Evolutionary conservation across 2,797 vertebrate species (phyloP), one percentile per base, ranked within the genome.

Genomic region (Crossoptilon crossoptilon): DNA sequence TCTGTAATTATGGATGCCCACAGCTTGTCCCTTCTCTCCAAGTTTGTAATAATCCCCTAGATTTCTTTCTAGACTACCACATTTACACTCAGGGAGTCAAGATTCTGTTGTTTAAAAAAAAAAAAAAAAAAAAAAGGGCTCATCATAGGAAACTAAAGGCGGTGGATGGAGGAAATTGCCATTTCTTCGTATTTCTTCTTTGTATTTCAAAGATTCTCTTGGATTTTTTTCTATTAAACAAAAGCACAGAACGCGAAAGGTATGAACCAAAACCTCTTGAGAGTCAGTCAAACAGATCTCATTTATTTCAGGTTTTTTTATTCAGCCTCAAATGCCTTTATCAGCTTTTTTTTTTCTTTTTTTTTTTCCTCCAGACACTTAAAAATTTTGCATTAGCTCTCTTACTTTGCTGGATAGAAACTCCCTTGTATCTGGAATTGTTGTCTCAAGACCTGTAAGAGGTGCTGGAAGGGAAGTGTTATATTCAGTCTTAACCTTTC

Each of bases 371-470:
- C 2, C 14, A 14, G 37, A 44, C 43, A 31, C 59, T 49, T 76
- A 63, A 48, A 16, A 72, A 53, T n/a, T 73, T 94, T 12, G 6
- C 44, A 49, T 55, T 90, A 78, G 29, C 24, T 21, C 13, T 90
- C 60, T 68, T 64, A 64, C 43, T 71, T 82, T 62, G 24, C 31
- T 71, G 18, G 5, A 13, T 48, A 71, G 26, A 73, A 88, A 66
- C 31, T 80, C 90, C 41, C 22, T 69, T 55, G 14, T 62, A 11
- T n/a, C 22, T 73, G 24, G 35, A 86, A 69, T 64, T 5, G 12
- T 59, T 93, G 63, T 87, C 55, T 87, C 46, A 92, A 93, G 53
- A 71, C 24, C 29, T 74, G 76, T 72, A 37, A 63, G 31, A 64
- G 5, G 11, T 51, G 18, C 69, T 55, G 83, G 39, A 14, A 88